Conservation (phyloP, 2,113 vertebrate genomes). For the Prinia subflava region DNA sequence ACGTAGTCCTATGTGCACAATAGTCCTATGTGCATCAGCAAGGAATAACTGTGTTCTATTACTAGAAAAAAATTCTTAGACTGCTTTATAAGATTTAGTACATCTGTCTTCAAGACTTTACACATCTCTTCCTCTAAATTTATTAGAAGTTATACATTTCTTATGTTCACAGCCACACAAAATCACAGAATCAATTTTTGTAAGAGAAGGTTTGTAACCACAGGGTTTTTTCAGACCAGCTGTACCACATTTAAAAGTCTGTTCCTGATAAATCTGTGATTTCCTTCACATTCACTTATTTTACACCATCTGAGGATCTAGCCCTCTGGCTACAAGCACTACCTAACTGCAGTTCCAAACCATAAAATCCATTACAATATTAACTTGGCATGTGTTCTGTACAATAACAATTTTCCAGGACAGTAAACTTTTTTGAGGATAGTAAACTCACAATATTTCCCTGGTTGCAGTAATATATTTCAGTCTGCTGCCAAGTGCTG, state of each 20-base stretch:
- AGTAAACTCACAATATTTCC: conserved; percentile 50
- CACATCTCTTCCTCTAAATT: neutral
- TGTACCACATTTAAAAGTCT: neutral
- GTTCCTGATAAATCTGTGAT: neutral
- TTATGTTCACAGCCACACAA: neutral
- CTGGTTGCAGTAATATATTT: neutral
- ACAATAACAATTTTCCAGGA: conserved; percentile 36
- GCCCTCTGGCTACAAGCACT: neutral
- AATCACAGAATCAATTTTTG: neutral
- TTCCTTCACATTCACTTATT: neutral
- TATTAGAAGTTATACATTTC: neutral
- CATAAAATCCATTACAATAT: conserved; percentile 43
- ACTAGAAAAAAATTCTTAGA: neutral
- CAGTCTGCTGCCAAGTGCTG: neutral
- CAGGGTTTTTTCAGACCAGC: neutral
- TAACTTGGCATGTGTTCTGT: conserved; percentile 36
- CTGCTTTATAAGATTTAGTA: neutral
- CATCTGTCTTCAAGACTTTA: neutral
- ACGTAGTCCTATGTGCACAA: no score
- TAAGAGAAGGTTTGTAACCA: neutral
- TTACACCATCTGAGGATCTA: neutral
- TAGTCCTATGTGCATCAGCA: neutral
- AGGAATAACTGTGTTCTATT: neutral
- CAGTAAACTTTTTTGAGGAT: conserved; percentile 36
- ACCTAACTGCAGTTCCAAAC: neutral